A percentile compares a stretch with the other conserved stretches of the same genome.
phyloP scores from a whole-genome alignment of 2,797 vertebrate species.

The Hydrolagus colliei region DNA sequence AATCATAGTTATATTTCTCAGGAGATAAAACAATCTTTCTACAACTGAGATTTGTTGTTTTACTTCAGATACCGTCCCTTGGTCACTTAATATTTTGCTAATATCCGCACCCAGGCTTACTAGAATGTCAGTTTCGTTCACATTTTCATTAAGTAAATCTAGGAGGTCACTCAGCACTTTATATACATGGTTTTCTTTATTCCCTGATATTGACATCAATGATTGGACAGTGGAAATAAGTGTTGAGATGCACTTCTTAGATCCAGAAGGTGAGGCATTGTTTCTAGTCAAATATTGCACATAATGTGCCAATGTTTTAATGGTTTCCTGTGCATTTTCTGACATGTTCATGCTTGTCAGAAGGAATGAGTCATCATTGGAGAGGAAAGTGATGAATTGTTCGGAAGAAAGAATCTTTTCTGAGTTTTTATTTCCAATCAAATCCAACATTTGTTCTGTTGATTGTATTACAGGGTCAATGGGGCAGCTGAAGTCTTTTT shows the following conservation, averaged over 20 bases:
- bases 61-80: neutral
- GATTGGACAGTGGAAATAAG: neutral
- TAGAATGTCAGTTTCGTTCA: neutral
- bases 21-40: neutral
- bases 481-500: neutral
- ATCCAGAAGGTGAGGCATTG: neutral
- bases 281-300: neutral
- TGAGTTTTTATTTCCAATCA: conserved; percentile 2
- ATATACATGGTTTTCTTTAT: neutral
- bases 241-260: neutral
- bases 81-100: conserved; percentile 6
- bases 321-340: neutral
- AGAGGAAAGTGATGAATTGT: conserved; percentile 1
- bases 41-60: neutral
- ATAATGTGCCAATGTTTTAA: neutral
- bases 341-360: neutral
- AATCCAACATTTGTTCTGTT: neutral
- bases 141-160: neutral
- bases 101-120: neutral
- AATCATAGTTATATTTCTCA: conserved; percentile 20
- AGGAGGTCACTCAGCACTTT: neutral
- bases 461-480: neutral
- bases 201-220: conserved; percentile 8
- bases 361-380: neutral
- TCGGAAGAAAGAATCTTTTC: neutral